A percentile compares a stretch with the other conserved stretches of the same genome.
phyloP scores from a whole-genome alignment of 2,113 vertebrate species.

The Ascaphus truei region DNA sequence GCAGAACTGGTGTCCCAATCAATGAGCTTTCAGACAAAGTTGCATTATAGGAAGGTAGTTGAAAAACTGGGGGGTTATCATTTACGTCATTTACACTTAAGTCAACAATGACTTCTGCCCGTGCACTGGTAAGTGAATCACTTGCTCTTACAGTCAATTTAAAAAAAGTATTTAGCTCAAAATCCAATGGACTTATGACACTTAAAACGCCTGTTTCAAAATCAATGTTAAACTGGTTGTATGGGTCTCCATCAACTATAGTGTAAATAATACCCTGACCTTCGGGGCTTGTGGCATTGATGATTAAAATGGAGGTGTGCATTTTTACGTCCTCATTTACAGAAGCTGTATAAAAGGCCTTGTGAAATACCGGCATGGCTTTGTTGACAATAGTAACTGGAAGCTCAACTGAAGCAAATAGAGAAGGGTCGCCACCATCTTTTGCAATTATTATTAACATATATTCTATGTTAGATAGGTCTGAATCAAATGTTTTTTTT shows the following conservation, averaged over 20 bases:
- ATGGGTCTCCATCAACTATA: slow-evolving; percentile 85
- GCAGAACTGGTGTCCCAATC: slow-evolving; percentile 91
- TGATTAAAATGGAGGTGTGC: slow-evolving; percentile 83
- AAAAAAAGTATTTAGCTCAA: slow-evolving; percentile 75
- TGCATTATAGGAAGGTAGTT: slow-evolving; percentile 74
- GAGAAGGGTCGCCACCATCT: slow-evolving; percentile 80
- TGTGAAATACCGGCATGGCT: slow-evolving; percentile 96
- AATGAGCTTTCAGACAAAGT: slow-evolving; percentile 87
- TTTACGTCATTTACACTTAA: slow-evolving; percentile 85
- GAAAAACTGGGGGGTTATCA: slow-evolving; percentile 86
- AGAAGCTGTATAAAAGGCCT: slow-evolving; percentile 83
- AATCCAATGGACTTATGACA: slow-evolving; percentile 83
- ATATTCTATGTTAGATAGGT: slow-evolving; percentile 90
- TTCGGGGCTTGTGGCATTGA: slow-evolving; percentile 93
- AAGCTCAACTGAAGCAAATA: slow-evolving; percentile 79
- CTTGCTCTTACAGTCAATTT: slow-evolving; percentile 86
- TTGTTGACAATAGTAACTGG: slow-evolving; percentile 95
- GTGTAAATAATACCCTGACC: slow-evolving; percentile 94
- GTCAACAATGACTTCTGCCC: slow-evolving; percentile 88
- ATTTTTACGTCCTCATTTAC: slow-evolving; percentile 84
- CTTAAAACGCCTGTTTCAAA: slow-evolving; percentile 94
- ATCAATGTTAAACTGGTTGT: slow-evolving; percentile 87
- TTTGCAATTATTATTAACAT: slow-evolving; percentile 79
- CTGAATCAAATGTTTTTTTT: slow-evolving; percentile 85
- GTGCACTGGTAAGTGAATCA: slow-evolving; percentile 86